phyloP scores from a whole-genome alignment of 2,888 invertebrate species.

The Monopis laevigella region DNA sequence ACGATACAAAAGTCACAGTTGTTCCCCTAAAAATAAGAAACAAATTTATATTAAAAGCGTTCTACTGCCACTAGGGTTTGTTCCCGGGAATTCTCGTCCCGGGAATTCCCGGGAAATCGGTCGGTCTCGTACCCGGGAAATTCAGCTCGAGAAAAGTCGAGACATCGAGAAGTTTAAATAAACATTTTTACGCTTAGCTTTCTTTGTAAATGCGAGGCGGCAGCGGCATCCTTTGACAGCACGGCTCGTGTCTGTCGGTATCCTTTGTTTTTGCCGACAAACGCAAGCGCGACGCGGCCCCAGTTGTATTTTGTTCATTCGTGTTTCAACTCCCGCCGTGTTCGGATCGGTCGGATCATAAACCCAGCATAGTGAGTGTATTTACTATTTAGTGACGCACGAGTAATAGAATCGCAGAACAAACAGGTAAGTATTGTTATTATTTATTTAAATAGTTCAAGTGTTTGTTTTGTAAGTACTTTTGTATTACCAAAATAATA shows the following conservation, averaged over 20 bases:
- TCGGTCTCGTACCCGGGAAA: conserved; percentile 12
- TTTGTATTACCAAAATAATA: no score
- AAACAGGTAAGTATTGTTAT: conserved; percentile 15
- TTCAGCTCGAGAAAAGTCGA: conserved; percentile 11
- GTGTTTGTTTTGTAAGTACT: no score
- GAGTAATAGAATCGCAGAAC: conserved; percentile 1
- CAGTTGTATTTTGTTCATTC: conserved; percentile 11
- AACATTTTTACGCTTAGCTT: neutral
- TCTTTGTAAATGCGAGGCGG: neutral
- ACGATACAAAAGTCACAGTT: no score
- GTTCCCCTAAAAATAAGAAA: no score
- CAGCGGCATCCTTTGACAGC: neutral
- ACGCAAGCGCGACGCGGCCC: no score
- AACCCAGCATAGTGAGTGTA: no score
- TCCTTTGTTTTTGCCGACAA: neutral
- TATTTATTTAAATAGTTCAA: no score
- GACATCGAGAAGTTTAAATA: neutral
- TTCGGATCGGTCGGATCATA: neutral
- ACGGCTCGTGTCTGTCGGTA: neutral
- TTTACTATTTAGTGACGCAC: neutral
- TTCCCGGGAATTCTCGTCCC: no score
- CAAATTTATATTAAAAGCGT: no score
- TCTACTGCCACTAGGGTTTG: no score
- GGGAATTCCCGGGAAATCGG: conserved; percentile 11
- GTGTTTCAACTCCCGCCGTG: conserved; percentile 10